phyloP scores from a whole-genome alignment of 2,113 vertebrate genomes.

The Pelecanus crispus region DNA sequence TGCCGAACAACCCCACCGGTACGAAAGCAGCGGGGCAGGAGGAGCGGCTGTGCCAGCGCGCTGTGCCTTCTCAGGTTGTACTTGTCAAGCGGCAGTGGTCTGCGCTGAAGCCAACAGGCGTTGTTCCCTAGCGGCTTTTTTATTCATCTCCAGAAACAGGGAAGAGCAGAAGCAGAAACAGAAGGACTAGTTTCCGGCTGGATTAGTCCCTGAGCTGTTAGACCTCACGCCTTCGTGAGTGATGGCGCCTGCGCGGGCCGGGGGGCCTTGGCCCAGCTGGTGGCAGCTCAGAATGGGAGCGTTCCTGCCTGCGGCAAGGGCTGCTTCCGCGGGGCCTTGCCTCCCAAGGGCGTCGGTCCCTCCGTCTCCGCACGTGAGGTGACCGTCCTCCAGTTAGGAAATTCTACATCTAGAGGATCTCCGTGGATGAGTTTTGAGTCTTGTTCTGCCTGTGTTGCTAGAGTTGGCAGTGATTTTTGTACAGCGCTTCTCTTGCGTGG shows the following conservation, averaged over 20 bases:
- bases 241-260: accelerated
- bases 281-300: neutral
- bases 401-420: neutral
- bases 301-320: too few species aligned
- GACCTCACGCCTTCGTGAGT: neutral
- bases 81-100: neutral
- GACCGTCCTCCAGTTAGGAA: neutral
- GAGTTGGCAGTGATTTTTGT: neutral
- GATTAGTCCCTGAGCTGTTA: neutral
- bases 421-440: neutral
- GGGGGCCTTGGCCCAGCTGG: neutral
- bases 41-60: neutral
- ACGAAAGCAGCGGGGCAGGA: neutral
- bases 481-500: neutral
- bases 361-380: neutral
- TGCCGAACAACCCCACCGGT: too few species aligned
- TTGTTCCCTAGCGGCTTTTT: neutral
- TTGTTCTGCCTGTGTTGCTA: neutral
- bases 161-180: neutral
- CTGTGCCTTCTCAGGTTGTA: neutral
- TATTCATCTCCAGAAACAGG: neutral
- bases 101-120: accelerated
- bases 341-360: accelerated
- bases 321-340: too few species aligned
- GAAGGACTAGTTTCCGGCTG: neutral